These are phyloP conservation scores for Tachina fera DNA, from an alignment of 2,888 invertebrate genomes.

Conservation along the genomic window DNA sequence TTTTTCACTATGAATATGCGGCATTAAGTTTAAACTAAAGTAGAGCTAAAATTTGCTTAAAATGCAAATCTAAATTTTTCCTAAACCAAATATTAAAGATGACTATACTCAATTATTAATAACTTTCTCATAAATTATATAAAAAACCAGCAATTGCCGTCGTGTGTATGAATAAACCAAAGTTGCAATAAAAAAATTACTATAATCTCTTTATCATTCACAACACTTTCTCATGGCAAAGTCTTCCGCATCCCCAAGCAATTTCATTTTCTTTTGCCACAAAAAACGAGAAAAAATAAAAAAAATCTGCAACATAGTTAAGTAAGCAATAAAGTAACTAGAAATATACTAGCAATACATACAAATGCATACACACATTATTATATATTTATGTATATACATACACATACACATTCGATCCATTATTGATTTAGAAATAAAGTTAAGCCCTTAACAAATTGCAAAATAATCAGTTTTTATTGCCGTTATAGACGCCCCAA, in stretches of 20 bases:
- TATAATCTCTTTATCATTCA: conserved; percentile 67
- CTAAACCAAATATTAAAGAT: conserved; percentile 27
- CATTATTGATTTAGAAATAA: conserved; percentile 53
- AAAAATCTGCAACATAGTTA: neutral
- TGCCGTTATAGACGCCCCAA: conserved; percentile 62
- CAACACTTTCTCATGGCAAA: conserved; percentile 67
- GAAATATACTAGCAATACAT: neutral
- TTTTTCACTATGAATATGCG: no score
- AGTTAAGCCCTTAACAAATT: conserved; percentile 71
- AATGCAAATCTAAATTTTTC: neutral
- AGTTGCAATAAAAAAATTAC: conserved; percentile 11
- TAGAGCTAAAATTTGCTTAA: neutral
- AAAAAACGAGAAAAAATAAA: neutral
- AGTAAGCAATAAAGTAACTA: conserved; percentile 21
- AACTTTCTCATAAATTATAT: conserved; percentile 64
- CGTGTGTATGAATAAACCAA: conserved; percentile 26
- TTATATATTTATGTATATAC: no score
- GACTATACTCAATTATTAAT: conserved; percentile 51
- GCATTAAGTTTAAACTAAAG: no score
- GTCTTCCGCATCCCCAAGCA: conserved; percentile 68
- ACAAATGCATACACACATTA: no score
- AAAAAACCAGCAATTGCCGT: conserved; percentile 56
- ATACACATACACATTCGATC: neutral
- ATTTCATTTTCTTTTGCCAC: conserved; percentile 62
- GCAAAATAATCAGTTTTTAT: conserved; percentile 70